Percentiles rank a stretch among this genome's conserved stretches.
Evolutionary conservation across 2,797 vertebrate genomes (phyloP).

Genomic region (Cyprinella venusta): DNA sequence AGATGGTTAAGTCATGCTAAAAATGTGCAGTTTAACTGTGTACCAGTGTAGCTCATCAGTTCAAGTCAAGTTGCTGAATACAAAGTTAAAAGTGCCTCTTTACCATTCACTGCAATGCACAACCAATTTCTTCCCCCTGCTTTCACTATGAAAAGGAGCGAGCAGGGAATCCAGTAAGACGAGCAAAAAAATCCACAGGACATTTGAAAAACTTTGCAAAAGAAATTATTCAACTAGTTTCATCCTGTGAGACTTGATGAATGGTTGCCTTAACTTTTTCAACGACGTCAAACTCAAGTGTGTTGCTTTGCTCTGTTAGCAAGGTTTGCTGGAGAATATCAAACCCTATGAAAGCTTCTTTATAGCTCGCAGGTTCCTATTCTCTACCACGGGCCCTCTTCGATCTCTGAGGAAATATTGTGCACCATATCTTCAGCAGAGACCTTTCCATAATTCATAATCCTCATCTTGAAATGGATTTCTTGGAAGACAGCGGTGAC

Average conservation of each 20-base stretch:
- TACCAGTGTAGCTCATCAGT: background rate
- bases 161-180: conserved; percentile 9
- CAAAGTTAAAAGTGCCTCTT: background rate
- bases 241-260: conserved; percentile 41
- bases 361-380: conserved; percentile 28
- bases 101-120: background rate
- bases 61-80: background rate
- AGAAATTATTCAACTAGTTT: conserved; percentile 31
- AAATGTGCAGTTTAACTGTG: background rate
- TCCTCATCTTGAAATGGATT: conserved; percentile 58
- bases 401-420: conserved; percentile 42
- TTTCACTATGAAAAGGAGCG: background rate
- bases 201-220: conserved; percentile 14
- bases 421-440: conserved; percentile 41
- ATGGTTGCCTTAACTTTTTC: conserved; percentile 19
- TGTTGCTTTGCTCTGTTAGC: conserved; percentile 23
- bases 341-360: conserved; percentile 29
- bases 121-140: conserved; percentile 3
- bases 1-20: background rate
- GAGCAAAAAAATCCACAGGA: conserved; percentile 18
- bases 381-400: conserved; percentile 21
- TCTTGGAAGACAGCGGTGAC: conserved; percentile 39
- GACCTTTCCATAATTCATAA: conserved; percentile 59
- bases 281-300: conserved; percentile 23
- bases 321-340: conserved; percentile 21